These are phyloP conservation scores for Silurus meridionalis DNA, from an alignment of 2,113 vertebrate species.

Conservation along the genomic window DNA sequence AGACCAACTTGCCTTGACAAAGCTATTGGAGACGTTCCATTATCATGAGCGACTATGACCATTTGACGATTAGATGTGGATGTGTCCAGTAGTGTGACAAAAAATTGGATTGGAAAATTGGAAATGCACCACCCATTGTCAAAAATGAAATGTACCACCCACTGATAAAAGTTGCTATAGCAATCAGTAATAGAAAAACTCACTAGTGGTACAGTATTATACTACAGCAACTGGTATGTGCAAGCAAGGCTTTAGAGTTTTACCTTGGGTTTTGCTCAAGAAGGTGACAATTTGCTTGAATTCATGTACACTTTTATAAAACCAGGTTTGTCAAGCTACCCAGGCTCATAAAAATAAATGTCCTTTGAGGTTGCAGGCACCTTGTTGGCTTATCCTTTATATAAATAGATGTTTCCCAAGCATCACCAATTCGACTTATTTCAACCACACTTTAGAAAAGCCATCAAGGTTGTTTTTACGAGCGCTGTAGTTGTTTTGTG, in stretches of 20 bases:
- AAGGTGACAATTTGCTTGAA: not conserved
- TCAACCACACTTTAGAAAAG: conserved; percentile 3
- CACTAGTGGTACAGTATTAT: too few relatives aligned
- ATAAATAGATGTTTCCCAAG: conserved; percentile 8
- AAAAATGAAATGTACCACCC: too few relatives aligned
- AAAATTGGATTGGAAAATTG: too few relatives aligned
- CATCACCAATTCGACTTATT: not conserved
- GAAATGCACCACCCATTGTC: too few relatives aligned
- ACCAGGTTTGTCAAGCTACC: not conserved
- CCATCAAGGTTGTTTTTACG: conserved; percentile 54
- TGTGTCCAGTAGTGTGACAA: too few relatives aligned
- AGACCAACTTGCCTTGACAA: too few relatives aligned
- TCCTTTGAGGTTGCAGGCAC: not conserved
- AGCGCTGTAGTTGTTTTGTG: conserved; percentile 60
- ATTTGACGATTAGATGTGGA: too few relatives aligned
- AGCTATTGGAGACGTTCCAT: too few relatives aligned
- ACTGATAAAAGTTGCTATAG: too few relatives aligned
- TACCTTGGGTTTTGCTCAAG: not conserved
- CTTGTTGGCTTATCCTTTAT: not conserved
- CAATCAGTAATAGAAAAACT: too few relatives aligned
- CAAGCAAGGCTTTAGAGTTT: not conserved
- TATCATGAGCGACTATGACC: too few relatives aligned
- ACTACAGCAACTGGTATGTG: too few relatives aligned
- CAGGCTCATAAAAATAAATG: not conserved
- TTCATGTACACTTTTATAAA: not conserved